Percentiles rank a stretch among this genome's conserved stretches.
Conservation (phyloP, 2,797 vertebrate species). For the Orestias chungarensis region DNA sequence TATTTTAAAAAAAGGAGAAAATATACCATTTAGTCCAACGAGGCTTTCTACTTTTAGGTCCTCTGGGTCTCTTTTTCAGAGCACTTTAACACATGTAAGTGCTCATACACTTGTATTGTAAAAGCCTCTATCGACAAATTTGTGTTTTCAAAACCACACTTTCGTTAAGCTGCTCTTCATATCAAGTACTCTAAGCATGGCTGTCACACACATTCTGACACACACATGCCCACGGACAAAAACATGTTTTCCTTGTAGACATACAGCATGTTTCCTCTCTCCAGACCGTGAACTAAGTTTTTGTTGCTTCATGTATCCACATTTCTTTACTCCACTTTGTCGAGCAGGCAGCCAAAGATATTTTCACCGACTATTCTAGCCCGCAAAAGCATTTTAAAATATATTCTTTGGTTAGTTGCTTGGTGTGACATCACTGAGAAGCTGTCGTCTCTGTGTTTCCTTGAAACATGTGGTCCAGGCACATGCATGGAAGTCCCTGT, state of each 20-base stretch:
- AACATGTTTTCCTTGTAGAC: conserved; percentile 13
- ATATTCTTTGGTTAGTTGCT: conserved; percentile 56
- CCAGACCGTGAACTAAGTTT: conserved; percentile 14
- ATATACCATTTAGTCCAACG: conserved; percentile 32
- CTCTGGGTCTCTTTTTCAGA: not conserved
- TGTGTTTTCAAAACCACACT: not conserved
- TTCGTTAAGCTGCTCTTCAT: conserved; percentile 19
- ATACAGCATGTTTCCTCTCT: conserved; percentile 31
- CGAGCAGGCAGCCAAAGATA: conserved; percentile 55
- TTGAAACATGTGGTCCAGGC: conserved; percentile 51
- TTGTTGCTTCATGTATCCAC: conserved; percentile 46
- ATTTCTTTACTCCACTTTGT: conserved; percentile 57
- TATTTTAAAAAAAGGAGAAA: conserved; percentile 51
- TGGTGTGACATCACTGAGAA: conserved; percentile 48
- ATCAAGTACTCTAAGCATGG: conserved; percentile 36
- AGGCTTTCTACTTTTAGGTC: conserved; percentile 11
- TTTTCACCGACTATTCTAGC: conserved; percentile 58
- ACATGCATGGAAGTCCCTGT: conserved; percentile 57
- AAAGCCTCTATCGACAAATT: not conserved
- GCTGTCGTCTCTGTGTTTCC: conserved; percentile 63
- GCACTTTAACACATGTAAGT: not conserved
- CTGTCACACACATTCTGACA: conserved; percentile 30
- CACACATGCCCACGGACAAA: not conserved
- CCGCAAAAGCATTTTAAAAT: conserved; percentile 32
- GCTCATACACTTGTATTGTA: not conserved